Base-by-base conservation (phyloP, 2,888 invertebrate species). In the Xanthorhoe designata region DNA sequence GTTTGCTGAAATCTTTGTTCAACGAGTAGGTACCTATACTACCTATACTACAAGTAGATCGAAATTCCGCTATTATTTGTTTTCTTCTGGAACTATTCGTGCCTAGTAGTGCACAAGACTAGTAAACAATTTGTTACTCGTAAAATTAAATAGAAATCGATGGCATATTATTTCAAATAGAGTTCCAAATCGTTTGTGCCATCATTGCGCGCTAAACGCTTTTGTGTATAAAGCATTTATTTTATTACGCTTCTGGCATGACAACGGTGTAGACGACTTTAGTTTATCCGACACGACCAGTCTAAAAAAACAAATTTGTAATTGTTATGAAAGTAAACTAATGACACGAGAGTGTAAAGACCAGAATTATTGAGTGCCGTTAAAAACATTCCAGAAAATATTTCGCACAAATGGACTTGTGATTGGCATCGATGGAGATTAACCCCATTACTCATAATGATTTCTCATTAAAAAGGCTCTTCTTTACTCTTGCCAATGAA, bases 171-270 rank as follows among this genome's bases (percentile, higher is more conserved):
- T 49, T 58, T 29, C 19, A 59, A 35, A 42, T 38, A 13, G 38
- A 13, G 38, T 42, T 42, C 38, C 38, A 42, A 42, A 2, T 0
- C 53, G 53, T 61, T 60, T 45, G 18, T 47, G 53, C 53, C 45
- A 53, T 47, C 52, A 52, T 32, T 18, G 18, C 60, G 53, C 52
- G 60, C 52, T 60, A 60, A 60, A 51, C 62, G 62, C 9, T 56
- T 62, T 18, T 50, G 64, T 71, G 71, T 69, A 24, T 72, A 73
- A 78, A 78, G 75, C 70, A 68, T 24, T 24, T 24, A 24, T 24
- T 71, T 75, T 71, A 67, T 71, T 74, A 76, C 77, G 76, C 73
- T 71, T 66, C 64, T 72, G 64, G 66, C 61, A 49, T 55, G 61
- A 19, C 35, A n/a, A 9, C 52, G 9, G 35, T 49, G 3, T 3